Conservation (phyloP, 2,888 invertebrate species). For the Drosophila fungiperda region DNA sequence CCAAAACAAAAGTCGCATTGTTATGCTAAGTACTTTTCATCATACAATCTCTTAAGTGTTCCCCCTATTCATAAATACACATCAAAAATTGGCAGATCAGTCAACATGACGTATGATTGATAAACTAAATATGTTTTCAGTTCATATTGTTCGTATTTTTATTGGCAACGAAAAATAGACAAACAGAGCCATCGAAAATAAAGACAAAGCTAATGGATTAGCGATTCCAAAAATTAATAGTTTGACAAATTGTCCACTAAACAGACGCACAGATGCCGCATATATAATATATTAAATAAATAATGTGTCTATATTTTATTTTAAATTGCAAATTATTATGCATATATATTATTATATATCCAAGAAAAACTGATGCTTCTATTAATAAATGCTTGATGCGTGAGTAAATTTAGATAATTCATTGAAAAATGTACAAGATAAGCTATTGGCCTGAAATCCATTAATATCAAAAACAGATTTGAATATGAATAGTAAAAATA, state of each 20-base stretch:
- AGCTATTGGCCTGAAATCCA: conserved; percentile 11
- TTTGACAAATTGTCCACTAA: neutral
- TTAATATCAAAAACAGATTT: conserved; percentile 34
- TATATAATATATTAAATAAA: neutral
- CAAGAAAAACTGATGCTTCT: conserved; percentile 16
- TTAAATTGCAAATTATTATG: conserved; percentile 25
- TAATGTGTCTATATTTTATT: neutral
- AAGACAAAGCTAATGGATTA: too few relatives aligned
- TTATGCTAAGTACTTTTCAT: too few relatives aligned
- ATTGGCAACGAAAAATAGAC: conserved; percentile 18
- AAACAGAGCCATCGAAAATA: too few relatives aligned
- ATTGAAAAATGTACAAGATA: conserved; percentile 9
- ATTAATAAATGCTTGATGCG: conserved; percentile 29
- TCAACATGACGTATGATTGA: conserved; percentile 61
- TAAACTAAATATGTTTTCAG: conserved; percentile 21
- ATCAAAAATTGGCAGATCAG: conserved; percentile 26
- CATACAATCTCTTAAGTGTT: neutral
- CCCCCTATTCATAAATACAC: neutral
- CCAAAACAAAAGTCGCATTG: too few relatives aligned
- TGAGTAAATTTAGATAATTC: conserved; percentile 28
- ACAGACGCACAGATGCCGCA: conserved; percentile 28
- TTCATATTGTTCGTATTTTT: conserved; percentile 28
- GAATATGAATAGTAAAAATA: conserved; percentile 4
- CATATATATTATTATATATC: conserved; percentile 14
- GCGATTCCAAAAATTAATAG: too few relatives aligned